Evolutionary conservation across 2,797 vertebrate species (phyloP).

Genomic region (Percopsis omiscomaycus): DNA sequence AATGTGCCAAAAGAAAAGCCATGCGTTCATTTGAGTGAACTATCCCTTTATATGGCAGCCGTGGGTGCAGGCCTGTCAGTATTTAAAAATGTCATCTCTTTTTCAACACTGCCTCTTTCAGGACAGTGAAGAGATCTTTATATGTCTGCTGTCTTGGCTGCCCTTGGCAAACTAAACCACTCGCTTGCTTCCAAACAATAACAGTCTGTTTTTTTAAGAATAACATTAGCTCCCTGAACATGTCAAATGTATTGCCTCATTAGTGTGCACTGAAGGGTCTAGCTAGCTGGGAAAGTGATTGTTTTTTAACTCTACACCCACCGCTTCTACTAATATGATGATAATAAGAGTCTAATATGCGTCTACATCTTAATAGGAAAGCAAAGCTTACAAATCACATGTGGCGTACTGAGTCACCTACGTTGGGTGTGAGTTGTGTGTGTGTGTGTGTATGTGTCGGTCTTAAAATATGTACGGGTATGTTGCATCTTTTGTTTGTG

Average conservation of each 20-base stretch:
- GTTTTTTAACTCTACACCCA: conserved; percentile 45
- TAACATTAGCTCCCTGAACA: not conserved
- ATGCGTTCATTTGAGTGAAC: conserved; percentile 12
- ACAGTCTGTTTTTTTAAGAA: conserved; percentile 14
- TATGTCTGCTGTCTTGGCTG: conserved; percentile 48
- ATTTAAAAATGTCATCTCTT: not conserved
- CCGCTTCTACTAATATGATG: conserved; percentile 76
- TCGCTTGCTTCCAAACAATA: conserved; percentile 56
- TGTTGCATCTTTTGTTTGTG: conserved; percentile 1
- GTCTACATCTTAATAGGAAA: not conserved
- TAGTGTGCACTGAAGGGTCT: conserved; percentile 7
- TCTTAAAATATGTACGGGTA: not conserved
- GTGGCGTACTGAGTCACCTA: not conserved
- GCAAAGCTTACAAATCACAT: no score
- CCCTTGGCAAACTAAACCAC: conserved; percentile 46
- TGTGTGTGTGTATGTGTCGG: not conserved
- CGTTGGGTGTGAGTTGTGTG: conserved; percentile 6
- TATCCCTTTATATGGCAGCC: conserved; percentile 54
- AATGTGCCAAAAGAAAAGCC: not conserved
- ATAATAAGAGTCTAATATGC: not conserved
- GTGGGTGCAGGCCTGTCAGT: conserved; percentile 34
- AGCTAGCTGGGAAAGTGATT: conserved; percentile 31
- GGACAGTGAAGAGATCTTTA: conserved; percentile 10
- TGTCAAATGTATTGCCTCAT: not conserved
- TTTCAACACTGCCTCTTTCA: conserved; percentile 26